These are phyloP conservation scores for Leptura quadrifasciata DNA, from an alignment of 2,888 invertebrate species.

Conservation along the genomic window DNA sequence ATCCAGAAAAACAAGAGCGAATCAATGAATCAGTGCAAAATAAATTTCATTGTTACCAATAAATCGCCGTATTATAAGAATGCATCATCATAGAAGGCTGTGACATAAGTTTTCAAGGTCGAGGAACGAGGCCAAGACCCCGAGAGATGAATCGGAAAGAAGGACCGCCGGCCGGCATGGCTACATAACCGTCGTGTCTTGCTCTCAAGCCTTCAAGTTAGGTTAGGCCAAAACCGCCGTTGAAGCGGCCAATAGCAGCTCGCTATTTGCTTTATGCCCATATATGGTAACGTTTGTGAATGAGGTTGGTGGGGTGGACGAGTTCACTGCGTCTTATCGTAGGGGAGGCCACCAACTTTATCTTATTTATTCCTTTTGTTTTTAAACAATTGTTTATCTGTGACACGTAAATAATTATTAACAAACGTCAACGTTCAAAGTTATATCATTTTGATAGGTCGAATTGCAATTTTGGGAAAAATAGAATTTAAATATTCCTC, in stretches of 20 bases:
- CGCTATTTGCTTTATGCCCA: conserved; percentile 85
- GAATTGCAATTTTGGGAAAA: conserved; percentile 33
- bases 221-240: conserved; percentile 69
- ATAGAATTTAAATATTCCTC: conserved; percentile 65
- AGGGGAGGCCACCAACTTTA: conserved; percentile 65
- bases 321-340: conserved; percentile 66
- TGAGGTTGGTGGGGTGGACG: conserved; percentile 76
- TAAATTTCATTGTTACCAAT: conserved; percentile 26
- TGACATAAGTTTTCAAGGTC: conserved; percentile 70
- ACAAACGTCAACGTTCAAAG: conserved; percentile 50
- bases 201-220: conserved; percentile 66
- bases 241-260: conserved; percentile 78
- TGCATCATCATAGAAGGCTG: conserved; percentile 55
- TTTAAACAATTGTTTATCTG: conserved; percentile 52
- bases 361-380: conserved; percentile 57
- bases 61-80: conserved; percentile 40
- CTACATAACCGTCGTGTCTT: conserved; percentile 60
- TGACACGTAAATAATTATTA: conserved; percentile 52
- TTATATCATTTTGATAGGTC: conserved; percentile 47
- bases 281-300: conserved; percentile 86
- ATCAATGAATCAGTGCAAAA: conserved; percentile 22
- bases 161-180: conserved; percentile 63
- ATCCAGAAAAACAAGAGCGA: conserved; percentile 5
- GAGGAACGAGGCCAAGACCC: conserved; percentile 68
- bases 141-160: conserved; percentile 62